These are phyloP conservation scores for Limnothrissa miodon DNA, from an alignment of 2,113 vertebrate genomes.

Conservation along the genomic window DNA sequence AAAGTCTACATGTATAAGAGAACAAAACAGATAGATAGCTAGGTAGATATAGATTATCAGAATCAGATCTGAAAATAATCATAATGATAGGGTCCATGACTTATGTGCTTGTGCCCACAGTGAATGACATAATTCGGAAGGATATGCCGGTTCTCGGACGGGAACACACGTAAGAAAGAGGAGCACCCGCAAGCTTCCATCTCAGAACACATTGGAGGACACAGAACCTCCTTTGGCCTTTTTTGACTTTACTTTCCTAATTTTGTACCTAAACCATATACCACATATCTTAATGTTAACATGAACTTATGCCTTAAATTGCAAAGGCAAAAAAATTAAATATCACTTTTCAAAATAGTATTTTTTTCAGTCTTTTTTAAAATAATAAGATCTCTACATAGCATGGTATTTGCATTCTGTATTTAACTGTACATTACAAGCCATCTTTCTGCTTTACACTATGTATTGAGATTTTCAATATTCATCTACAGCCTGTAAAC, in stretches of 20 bases:
- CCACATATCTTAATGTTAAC: constrained; percentile 16
- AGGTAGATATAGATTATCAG: neutral
- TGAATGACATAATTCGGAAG: constrained; percentile 97
- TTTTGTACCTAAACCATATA: neutral
- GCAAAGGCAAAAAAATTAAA: neutral
- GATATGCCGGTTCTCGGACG: constrained; percentile 84
- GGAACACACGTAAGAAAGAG: constrained; percentile 66
- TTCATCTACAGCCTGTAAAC: neutral
- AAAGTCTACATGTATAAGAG: too few relatives aligned
- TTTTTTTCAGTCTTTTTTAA: neutral
- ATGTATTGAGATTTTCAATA: neutral
- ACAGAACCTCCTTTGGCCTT: neutral
- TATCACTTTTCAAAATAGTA: neutral
- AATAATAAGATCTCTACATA: neutral
- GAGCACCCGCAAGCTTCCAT: constrained; percentile 29
- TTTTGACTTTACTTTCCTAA: neutral
- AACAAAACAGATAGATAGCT: neutral
- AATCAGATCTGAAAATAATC: neutral
- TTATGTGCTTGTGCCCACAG: constrained; percentile 71
- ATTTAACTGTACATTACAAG: constrained; percentile 12
- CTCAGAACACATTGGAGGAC: neutral
- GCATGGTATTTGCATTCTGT: neutral
- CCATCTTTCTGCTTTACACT: neutral
- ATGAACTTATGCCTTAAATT: constrained; percentile 8
- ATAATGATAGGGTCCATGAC: neutral